These are phyloP conservation scores for human DNA, from an alignment of 2,113 vertebrate genomes.

Conservation along the genomic window GRCh38 chr11:55901001-55901500, in stretches of 20 bases:
- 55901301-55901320: neutral
- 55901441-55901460: neutral
- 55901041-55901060: no score
- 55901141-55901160: neutral
- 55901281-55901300: neutral
- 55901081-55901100: no score
- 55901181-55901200: no score
- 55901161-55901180: neutral
- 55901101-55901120: no score
- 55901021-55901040: no score
- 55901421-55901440: neutral
- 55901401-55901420: neutral
- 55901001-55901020: no score
- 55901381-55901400: neutral
- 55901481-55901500: neutral
- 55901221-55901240: slow-evolving; percentile 33
- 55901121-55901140: neutral
- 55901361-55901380: neutral
- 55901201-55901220: neutral
- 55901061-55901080: no score
- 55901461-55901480: slow-evolving; percentile 13
- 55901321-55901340: neutral
- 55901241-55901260: neutral
- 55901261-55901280: neutral
- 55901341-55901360: neutral